A percentile compares a stretch with the other conserved stretches of the same genome.
These are phyloP conservation scores for Lycaena phlaeas DNA, from an alignment of 2,888 invertebrate genomes.

Conservation along the genomic window DNA sequence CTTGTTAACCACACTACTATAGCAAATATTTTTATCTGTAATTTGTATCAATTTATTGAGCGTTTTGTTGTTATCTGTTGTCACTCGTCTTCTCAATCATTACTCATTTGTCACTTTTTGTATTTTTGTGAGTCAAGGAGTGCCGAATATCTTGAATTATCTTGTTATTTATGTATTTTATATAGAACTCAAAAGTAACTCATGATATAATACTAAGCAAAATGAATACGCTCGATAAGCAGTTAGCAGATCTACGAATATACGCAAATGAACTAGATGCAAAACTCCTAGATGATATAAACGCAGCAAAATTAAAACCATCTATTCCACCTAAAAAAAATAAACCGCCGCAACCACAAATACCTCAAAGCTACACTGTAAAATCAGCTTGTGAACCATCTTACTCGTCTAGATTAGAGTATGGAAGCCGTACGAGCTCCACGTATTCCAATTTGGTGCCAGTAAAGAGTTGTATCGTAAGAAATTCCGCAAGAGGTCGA, in stretches of 20 bases:
- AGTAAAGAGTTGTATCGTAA: slow-evolving; percentile 65
- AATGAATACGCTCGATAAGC: slow-evolving; percentile 64
- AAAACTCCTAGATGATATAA: slow-evolving; percentile 64
- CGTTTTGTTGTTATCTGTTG: neutral
- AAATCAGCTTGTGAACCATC: slow-evolving; percentile 83
- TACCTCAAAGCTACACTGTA: slow-evolving; percentile 84
- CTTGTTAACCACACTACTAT: slow-evolving; percentile 38
- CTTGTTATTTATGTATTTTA: slow-evolving; percentile 7
- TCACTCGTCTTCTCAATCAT: neutral
- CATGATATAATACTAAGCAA: slow-evolving; percentile 13
- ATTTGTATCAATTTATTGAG: too few relatives aligned
- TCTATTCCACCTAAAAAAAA: slow-evolving; percentile 63
- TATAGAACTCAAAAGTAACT: slow-evolving; percentile 10
- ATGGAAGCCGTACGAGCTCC: slow-evolving; percentile 58
- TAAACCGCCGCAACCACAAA: slow-evolving; percentile 68
- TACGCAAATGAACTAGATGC: slow-evolving; percentile 65
- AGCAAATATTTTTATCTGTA: slow-evolving; percentile 28
- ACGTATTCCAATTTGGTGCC: slow-evolving; percentile 66
- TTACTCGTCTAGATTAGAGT: slow-evolving; percentile 81
- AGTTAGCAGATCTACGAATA: slow-evolving; percentile 59
- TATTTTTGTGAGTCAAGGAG: slow-evolving; percentile 13
- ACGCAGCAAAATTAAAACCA: slow-evolving; percentile 59
- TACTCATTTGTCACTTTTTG: neutral
- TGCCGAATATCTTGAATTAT: slow-evolving; percentile 15
- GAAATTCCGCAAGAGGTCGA: slow-evolving; percentile 48